Evolutionary conservation across 2,797 vertebrate genomes (phyloP), one percentile per base, ranked within the genome.

Genomic region (Cossypha polioptera): DNA sequence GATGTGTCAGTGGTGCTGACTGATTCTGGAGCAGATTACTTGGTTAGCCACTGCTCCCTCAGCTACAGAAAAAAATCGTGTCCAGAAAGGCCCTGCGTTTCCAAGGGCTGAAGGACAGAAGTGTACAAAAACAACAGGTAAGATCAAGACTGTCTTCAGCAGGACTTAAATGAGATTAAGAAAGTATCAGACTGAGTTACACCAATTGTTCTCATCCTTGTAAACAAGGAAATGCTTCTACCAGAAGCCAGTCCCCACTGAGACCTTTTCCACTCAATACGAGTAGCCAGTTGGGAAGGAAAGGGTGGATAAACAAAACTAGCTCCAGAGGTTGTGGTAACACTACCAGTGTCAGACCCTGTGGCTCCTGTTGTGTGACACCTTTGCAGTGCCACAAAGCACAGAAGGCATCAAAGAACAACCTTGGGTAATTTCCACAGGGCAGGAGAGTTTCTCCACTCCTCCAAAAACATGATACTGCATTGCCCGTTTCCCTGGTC

Each of bases 301-400:
- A 80, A 48, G 25, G 53, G 28, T 25, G 59, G 33, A 35, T 18
- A 59, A 86, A 62, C 40, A 28, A 59, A 73, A 62, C 16, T n/a
- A 50, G 10, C 13, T 80, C 33, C 36, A 42, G 17, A 58, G 53
- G 22, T 1, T 45, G 14, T 53, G 33, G 33, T 66, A 76, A 63
- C 48, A 36, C 62, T 43, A 69, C 38, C 2, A 0, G 17, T 62
- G 51, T 29, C 19, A 69, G 24, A 50, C 18, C 6, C 47, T 16
- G 14, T 68, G 62, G 24, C 7, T 84, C 13, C 58, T 0, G 0
- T 19, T 7, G 2, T 35, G 28, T 65, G 36, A 48, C 35, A 66
- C 4, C 16, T 68, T 78, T 33, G 7, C 22, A 29, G 21, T 61
- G 47, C 29, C 54, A 81, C n/a, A 68, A 86, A 51, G 29, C 6